Conservation (phyloP, 1,140 invertebrate species). For the Aphelenchoides besseyi region DNA sequence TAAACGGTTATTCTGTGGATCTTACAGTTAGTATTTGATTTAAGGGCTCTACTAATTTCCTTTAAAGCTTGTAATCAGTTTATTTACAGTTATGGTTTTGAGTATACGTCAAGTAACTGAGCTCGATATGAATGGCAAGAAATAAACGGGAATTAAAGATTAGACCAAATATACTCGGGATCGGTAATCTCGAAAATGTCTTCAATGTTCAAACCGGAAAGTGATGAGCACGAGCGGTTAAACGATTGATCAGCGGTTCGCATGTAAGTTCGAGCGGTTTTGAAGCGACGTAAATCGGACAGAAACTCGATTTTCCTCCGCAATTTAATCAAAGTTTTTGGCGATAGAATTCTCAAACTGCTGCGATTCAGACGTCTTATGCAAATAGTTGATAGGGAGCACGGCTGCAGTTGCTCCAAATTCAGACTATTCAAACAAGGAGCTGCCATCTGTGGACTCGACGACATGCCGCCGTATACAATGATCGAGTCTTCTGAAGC, state of each 20-base stretch:
- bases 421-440: slow-evolving; percentile 22
- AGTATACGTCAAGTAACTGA: too few species aligned
- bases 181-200: slow-evolving; percentile 3
- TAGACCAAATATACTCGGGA: not conserved
- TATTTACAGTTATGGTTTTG: too few species aligned
- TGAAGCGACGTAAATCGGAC: not conserved
- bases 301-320: not conserved
- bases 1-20: too few species aligned
- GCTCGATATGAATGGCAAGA: not conserved
- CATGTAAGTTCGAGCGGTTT: not conserved
- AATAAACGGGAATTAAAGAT: too few species aligned
- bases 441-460: not conserved
- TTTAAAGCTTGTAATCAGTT: too few species aligned
- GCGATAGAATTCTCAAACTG: not conserved
- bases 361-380: not conserved
- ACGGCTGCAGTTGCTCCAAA: slow-evolving; percentile 18
- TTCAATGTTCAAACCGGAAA: not conserved
- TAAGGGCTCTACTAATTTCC: too few species aligned
- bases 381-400: slow-evolving; percentile 17
- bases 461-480: slow-evolving; percentile 19
- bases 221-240: not conserved
- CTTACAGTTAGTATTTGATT: too few species aligned
- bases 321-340: not conserved
- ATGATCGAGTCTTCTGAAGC: slow-evolving; percentile 12
- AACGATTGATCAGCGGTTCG: not conserved